Evolutionary conservation across 1,140 invertebrate species (phyloP).

Genomic region (Megathymus violae): DNA sequence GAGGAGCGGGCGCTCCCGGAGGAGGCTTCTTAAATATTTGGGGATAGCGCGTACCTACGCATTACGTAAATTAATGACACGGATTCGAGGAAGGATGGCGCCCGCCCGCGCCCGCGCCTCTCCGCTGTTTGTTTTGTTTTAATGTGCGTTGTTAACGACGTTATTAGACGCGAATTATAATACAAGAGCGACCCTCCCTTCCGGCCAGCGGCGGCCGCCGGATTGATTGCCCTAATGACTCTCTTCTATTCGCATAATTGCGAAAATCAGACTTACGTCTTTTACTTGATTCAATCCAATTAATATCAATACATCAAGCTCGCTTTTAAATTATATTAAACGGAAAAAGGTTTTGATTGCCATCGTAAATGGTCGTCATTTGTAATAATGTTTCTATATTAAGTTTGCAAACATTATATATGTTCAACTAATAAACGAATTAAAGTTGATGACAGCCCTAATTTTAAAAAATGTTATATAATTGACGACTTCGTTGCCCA

Average conservation of each 20-base stretch:
- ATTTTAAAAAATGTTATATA: too few species aligned
- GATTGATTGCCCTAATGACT: slow-evolving; percentile 79
- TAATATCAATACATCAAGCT: slow-evolving; percentile 50
- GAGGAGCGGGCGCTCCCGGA: slow-evolving; percentile 80
- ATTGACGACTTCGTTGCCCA: too few species aligned
- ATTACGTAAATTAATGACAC: slow-evolving; percentile 84
- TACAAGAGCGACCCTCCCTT: slow-evolving; percentile 54
- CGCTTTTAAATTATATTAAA: slow-evolving; percentile 30
- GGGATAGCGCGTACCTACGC: slow-evolving; percentile 83
- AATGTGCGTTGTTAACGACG: slow-evolving; percentile 81
- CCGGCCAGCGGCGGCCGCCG: slow-evolving; percentile 43
- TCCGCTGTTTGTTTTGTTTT: slow-evolving; percentile 81
- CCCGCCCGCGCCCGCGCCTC: slow-evolving; percentile 64
- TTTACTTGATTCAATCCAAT: slow-evolving; percentile 59
- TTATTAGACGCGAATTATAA: slow-evolving; percentile 81
- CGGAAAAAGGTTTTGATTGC: background rate
- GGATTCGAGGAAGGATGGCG: slow-evolving; percentile 83
- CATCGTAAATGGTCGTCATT: background rate
- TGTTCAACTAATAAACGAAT: too few species aligned
- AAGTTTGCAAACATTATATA: too few species aligned
- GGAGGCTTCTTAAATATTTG: slow-evolving; percentile 84
- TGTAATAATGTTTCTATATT: background rate
- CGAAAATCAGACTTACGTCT: slow-evolving; percentile 63
- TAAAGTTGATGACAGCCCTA: too few species aligned
- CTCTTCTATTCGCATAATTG: slow-evolving; percentile 72